Percentiles rank a stretch among this genome's conserved stretches.
Evolutionary conservation across 1,140 invertebrate species (phyloP).

Genomic region (Drosophila ironensis): DNA sequence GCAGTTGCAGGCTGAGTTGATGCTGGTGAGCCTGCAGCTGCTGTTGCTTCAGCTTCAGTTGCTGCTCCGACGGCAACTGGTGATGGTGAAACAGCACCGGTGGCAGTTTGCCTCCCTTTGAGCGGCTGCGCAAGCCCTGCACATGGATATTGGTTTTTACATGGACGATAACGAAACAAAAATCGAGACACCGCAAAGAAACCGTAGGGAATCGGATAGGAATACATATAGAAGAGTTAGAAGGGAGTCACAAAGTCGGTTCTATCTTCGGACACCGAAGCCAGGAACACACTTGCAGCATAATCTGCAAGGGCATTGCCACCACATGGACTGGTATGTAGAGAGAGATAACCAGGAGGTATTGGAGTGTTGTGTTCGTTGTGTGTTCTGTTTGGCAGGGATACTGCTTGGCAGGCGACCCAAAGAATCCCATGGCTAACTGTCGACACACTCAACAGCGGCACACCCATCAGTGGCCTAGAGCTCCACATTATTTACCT

Average conservation of each 20-base stretch:
- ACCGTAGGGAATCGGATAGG: conserved; percentile 11
- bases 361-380: conserved; percentile 40
- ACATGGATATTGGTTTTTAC: conserved; percentile 8
- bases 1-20: conserved; percentile 42
- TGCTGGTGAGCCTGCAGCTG: conserved; percentile 54
- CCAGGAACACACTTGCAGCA: not conserved
- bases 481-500: conserved; percentile 54
- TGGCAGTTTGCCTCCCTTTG: conserved; percentile 62
- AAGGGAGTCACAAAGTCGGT: conserved; percentile 7
- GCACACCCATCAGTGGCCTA: not conserved
- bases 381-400: conserved; percentile 33
- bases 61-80: conserved; percentile 52
- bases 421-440: conserved; percentile 3
- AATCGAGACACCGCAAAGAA: conserved; percentile 38
- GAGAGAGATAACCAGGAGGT: conserved; percentile 8
- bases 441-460: conserved; percentile 6
- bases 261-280: conserved; percentile 14
- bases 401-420: conserved; percentile 28
- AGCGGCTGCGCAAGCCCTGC: conserved; percentile 57
- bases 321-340: conserved; percentile 7
- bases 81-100: conserved; percentile 50
- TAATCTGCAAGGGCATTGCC: not conserved
- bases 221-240: conserved; percentile 45
- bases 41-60: conserved; percentile 52
- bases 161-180: conserved; percentile 17